These are phyloP conservation scores for Rotaria macrura DNA, from an alignment of 2,888 invertebrate species.

Conservation along the genomic window DNA sequence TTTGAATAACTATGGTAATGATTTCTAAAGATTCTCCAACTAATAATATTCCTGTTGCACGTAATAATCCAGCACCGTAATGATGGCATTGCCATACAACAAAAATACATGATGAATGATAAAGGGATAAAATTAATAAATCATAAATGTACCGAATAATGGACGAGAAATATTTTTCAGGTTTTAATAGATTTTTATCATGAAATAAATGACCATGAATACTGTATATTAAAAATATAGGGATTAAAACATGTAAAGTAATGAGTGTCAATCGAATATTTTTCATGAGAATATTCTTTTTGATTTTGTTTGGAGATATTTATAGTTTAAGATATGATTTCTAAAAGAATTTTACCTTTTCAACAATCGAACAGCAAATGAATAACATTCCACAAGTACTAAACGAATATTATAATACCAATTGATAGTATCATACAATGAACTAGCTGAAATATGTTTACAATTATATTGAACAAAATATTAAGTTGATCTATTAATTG, in stretches of 20 bases:
- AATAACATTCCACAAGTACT: too few relatives aligned
- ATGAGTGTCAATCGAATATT: background rate
- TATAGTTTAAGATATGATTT: background rate
- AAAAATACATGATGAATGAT: background rate
- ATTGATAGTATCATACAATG: too few relatives aligned
- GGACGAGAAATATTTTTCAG: background rate
- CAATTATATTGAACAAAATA: too few relatives aligned
- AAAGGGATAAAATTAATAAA: background rate
- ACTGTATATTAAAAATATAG: background rate
- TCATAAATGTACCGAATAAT: background rate
- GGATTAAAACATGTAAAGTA: background rate
- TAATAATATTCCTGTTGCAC: background rate
- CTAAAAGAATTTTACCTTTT: background rate
- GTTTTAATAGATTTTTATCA: background rate
- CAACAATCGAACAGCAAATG: too few relatives aligned
- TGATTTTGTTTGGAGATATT: background rate
- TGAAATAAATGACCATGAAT: background rate
- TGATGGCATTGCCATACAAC: background rate
- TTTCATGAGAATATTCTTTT: background rate
- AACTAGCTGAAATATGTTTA: too few relatives aligned
- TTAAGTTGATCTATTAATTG: too few relatives aligned
- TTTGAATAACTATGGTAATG: background rate
- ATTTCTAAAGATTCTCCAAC: background rate
- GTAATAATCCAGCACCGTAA: background rate
- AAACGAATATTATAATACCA: too few relatives aligned